Evolutionary conservation across 2,888 invertebrate species (phyloP).

Genomic region (Perithous albicinctus): DNA sequence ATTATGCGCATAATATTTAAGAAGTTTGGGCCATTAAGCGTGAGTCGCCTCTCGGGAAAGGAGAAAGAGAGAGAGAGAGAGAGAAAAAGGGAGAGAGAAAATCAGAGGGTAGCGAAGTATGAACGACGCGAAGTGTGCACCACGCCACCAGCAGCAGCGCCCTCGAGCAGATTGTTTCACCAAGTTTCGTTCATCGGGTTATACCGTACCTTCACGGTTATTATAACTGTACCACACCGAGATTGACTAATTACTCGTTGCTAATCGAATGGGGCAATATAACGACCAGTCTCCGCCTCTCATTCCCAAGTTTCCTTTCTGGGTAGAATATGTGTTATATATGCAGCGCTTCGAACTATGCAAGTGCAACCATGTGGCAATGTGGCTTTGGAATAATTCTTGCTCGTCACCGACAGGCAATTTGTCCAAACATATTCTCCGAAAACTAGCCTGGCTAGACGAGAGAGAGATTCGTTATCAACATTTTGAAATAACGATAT

Average conservation of each 20-base stretch:
- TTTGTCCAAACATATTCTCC: conserved; percentile 17
- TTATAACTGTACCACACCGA: conserved; percentile 19
- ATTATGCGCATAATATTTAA: conserved; percentile 66
- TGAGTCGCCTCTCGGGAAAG: conserved; percentile 11
- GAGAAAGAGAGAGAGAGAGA: no score
- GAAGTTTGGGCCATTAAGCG: conserved; percentile 58
- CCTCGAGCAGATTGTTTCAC: conserved; percentile 51
- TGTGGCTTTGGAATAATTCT: not conserved
- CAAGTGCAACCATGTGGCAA: not conserved
- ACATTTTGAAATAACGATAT: no score
- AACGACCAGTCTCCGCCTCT: conserved; percentile 20
- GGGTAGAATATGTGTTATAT: not conserved
- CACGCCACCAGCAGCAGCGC: conserved; percentile 22
- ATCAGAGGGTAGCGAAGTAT: not conserved
- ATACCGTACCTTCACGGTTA: conserved; percentile 21
- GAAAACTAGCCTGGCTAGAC: no score
- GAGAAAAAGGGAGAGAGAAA: no score
- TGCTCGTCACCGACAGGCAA: not conserved
- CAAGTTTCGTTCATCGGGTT: conserved; percentile 52
- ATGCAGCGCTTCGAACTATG: not conserved
- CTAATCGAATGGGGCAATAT: conserved; percentile 50
- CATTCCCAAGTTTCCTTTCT: conserved; percentile 44
- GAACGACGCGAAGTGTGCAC: conserved; percentile 16
- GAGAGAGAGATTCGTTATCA: no score
- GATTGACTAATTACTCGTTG: conserved; percentile 62